Base-by-base conservation (phyloP, 2,888 invertebrate genomes). In the Idaea biselata region DNA sequence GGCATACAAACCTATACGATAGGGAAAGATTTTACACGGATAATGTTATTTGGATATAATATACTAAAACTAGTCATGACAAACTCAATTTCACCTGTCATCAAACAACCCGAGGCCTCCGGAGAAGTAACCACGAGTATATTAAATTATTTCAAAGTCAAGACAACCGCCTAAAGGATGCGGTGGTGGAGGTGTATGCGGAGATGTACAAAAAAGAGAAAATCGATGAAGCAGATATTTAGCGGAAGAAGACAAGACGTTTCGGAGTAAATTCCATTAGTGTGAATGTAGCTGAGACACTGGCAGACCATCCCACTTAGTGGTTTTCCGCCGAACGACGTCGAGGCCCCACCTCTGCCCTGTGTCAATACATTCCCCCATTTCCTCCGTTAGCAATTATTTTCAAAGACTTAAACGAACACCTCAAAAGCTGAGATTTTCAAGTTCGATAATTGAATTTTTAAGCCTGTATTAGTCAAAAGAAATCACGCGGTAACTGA, bases 181-280 rank as follows among this genome's bases (percentile, higher is more conserved):
- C 14, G 3, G 3, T 44, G n/a, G n/a, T n/a, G n/a, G n/a, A n/a
- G n/a, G 44, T 14, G 8, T 44, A 44, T 11, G 14, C 44, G 2
- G 25, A 3, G 25, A 25, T 14, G 33, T 33, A 44, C 5, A 44
- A 44, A 8, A 44, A 11, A 44, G 14, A 44, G 5, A 44, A 44
- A 44, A 44, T 44, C 8, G 44, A 0, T 11, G 14, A 44, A 3
- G 14, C 44, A 44, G 44, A 44, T 78, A 76, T 76, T 73, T 73
- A 64, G 69, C 73, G 75, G 71, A 71, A 74, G 71, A 70, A 69
- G 76, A 68, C 73, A 75, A 73, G 74, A 68, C 67, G 66, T 73
- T 68, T 70, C 74, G 72, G 72, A 80, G 77, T 71, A 82, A 85
- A 84, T 83, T 84, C 79, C 79, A 85, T 86, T 85, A 86, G 78